Evolutionary conservation across 2,888 invertebrate genomes (phyloP).

Genomic region (Lepidochrysops patricia): DNA sequence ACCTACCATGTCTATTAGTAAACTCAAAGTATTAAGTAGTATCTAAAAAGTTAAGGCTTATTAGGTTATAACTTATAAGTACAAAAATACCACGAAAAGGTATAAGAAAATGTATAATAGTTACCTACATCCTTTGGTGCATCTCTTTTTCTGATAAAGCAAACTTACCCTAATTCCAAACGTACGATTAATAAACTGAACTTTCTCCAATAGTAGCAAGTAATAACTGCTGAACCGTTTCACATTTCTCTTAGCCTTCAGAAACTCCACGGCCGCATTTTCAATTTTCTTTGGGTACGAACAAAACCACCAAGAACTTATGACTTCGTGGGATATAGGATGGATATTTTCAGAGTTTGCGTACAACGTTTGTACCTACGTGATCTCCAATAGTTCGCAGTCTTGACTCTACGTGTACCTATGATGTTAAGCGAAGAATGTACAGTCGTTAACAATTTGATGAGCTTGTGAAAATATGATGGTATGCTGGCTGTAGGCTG

Average conservation of each 20-base stretch:
- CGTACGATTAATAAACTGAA: slow-evolving; percentile 46
- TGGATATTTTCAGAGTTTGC: slow-evolving; percentile 14
- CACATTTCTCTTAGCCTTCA: slow-evolving; percentile 26
- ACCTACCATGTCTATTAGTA: slow-evolving; percentile 53
- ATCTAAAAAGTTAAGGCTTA: no score
- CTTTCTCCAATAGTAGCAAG: slow-evolving; percentile 47
- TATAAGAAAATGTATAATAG: no score
- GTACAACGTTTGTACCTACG: slow-evolving; percentile 35
- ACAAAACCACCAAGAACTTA: not conserved
- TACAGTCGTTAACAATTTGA: slow-evolving; percentile 48
- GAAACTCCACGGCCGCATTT: not conserved
- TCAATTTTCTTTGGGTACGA: slow-evolving; percentile 1
- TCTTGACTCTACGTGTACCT: slow-evolving; percentile 42
- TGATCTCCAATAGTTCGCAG: slow-evolving; percentile 39
- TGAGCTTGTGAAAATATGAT: slow-evolving; percentile 42
- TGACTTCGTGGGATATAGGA: not conserved
- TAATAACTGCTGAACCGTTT: slow-evolving; percentile 44
- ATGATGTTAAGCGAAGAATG: slow-evolving; percentile 47
- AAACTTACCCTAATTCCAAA: slow-evolving; percentile 51
- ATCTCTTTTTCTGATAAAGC: no score
- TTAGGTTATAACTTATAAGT: no score
- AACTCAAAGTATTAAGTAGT: slow-evolving; percentile 45
- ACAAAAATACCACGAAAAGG: no score
- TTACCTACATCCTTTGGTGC: no score
- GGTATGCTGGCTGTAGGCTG: no score